phyloP scores from a whole-genome alignment of 1,140 invertebrate species.

The Drosophila lini region DNA sequence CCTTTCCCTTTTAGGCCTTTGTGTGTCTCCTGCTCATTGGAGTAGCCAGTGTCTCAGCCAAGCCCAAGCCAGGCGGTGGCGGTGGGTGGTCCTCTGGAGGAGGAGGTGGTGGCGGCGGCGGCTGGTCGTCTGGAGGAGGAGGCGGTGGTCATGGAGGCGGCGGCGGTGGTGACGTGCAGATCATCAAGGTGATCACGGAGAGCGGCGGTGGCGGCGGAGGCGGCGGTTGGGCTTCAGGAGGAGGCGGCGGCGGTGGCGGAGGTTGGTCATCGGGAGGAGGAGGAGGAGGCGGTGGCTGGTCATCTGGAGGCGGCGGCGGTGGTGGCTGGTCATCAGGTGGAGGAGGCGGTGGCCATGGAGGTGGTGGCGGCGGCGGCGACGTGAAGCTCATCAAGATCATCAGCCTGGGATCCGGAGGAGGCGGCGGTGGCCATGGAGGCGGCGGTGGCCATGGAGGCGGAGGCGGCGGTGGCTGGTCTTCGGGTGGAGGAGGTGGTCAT shows the following conservation, averaged over 20 bases:
- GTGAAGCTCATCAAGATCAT: slow-evolving; percentile 67
- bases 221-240: slow-evolving; percentile 63
- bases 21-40: slow-evolving; percentile 77
- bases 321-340: slow-evolving; percentile 62
- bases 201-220: slow-evolving; percentile 62
- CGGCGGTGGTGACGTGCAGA: slow-evolving; percentile 61
- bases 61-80: slow-evolving; percentile 70
- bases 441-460: slow-evolving; percentile 42
- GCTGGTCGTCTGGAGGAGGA: slow-evolving; percentile 26
- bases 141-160: slow-evolving; percentile 48
- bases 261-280: slow-evolving; percentile 54
- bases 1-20: slow-evolving; percentile 61
- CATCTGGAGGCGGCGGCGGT: slow-evolving; percentile 54
- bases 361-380: slow-evolving; percentile 64
- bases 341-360: slow-evolving; percentile 60
- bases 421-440: slow-evolving; percentile 60
- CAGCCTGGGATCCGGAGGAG: slow-evolving; percentile 51
- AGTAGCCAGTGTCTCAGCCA: slow-evolving; percentile 71
- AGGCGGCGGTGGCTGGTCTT: slow-evolving; percentile 56
- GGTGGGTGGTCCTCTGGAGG: slow-evolving; percentile 66
- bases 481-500: slow-evolving; percentile 44
- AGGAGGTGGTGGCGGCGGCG: slow-evolving; percentile 31
- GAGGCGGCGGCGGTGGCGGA: slow-evolving; percentile 56
- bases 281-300: slow-evolving; percentile 58
- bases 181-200: slow-evolving; percentile 60